Evolutionary conservation across 2,113 vertebrate species (phyloP).

Genomic region (Prunella fulvescens): DNA sequence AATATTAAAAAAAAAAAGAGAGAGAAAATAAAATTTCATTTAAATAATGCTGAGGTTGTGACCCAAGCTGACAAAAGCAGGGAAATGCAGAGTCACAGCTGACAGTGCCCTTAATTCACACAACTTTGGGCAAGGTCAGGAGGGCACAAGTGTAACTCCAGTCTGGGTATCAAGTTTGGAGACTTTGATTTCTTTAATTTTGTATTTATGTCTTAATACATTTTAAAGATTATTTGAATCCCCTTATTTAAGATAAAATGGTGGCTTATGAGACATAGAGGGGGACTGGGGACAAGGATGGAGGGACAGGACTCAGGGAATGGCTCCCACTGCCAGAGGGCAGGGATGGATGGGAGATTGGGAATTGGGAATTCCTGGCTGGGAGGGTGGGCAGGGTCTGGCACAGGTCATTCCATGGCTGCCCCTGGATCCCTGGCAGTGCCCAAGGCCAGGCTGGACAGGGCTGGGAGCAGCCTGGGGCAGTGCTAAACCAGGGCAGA

Average conservation of each 20-base stretch:
- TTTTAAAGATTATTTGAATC: constrained; percentile 45
- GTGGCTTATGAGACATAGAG: not conserved
- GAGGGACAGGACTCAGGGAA: not conserved
- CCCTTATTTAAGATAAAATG: not conserved
- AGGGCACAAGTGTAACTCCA: not conserved
- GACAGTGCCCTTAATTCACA: constrained; percentile 57
- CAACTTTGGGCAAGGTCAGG: not conserved
- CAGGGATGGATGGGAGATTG: not conserved
- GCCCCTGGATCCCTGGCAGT: not conserved
- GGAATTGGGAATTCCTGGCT: not conserved
- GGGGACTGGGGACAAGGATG: fast-evolving
- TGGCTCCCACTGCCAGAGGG: not conserved
- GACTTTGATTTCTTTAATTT: not conserved
- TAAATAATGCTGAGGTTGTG: constrained; percentile 73
- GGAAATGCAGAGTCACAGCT: constrained; percentile 69
- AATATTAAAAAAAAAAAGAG: not conserved
- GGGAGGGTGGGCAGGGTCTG: no score
- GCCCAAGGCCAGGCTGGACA: not conserved
- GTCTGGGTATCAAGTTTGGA: not conserved
- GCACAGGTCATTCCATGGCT: no score
- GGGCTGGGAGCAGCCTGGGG: not conserved
- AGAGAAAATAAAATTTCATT: constrained; percentile 49
- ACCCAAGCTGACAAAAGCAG: constrained; percentile 69
- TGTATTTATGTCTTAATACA: not conserved
- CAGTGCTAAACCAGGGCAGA: not conserved